Conservation (phyloP, 2,888 invertebrate species). For the Chrysolina haemoptera region DNA sequence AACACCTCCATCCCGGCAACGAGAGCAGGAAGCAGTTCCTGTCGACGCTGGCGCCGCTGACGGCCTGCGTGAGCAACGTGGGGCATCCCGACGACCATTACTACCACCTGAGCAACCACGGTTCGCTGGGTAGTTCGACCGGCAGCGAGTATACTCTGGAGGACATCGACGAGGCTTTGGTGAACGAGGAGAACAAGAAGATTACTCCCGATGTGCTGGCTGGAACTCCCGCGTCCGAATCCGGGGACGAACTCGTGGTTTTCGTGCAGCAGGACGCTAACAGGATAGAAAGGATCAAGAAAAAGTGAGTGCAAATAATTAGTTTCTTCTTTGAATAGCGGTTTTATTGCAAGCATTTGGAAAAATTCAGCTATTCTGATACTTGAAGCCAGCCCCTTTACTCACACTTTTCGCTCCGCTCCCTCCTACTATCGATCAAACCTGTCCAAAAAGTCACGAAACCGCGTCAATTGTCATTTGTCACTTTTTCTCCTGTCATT, state of each 20-base stretch:
- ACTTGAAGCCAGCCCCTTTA: no score
- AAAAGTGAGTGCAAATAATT: conserved; percentile 72
- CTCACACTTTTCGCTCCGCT: no score
- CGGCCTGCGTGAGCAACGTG: conserved; percentile 78
- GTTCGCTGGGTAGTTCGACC: conserved; percentile 73
- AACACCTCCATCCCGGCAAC: conserved; percentile 64
- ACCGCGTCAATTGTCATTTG: no score
- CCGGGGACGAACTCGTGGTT: conserved; percentile 83
- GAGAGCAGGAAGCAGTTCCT: conserved; percentile 85
- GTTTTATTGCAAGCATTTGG: neutral
- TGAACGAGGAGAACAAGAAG: conserved; percentile 70
- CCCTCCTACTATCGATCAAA: no score
- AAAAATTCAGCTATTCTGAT: no score
- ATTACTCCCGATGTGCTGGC: conserved; percentile 86
- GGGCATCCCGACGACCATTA: conserved; percentile 76
- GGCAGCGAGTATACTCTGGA: conserved; percentile 80
- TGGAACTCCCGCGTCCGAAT: conserved; percentile 76
- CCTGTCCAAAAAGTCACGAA: no score
- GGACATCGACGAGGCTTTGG: conserved; percentile 75
- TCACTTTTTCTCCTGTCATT: no score
- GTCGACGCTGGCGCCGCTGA: conserved; percentile 83
- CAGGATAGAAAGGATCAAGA: conserved; percentile 86
- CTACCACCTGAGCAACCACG: conserved; percentile 70
- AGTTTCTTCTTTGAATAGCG: no score
- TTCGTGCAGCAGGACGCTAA: conserved; percentile 90